Conservation (phyloP, 2,797 vertebrate species). For the Spinibarbus caldwelli region DNA sequence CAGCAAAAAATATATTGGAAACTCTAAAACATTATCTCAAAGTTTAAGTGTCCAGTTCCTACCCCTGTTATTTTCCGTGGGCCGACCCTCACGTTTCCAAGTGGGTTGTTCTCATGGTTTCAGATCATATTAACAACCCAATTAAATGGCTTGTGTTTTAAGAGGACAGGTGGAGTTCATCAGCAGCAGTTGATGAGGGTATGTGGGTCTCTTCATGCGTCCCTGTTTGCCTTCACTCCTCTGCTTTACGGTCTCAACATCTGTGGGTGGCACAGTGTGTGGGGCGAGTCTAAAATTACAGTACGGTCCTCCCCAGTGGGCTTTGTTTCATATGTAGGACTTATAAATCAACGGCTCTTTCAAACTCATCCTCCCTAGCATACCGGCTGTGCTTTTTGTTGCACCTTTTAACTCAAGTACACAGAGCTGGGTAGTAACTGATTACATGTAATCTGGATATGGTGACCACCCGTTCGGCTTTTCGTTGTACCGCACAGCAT, state of each 20-base stretch:
- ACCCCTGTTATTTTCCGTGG: not conserved
- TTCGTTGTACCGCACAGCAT: too few species aligned
- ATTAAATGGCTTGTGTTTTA: slow-evolving; percentile 37
- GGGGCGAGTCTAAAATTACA: not conserved
- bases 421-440: not conserved
- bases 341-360: not conserved
- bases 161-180: slow-evolving; percentile 50
- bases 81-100: slow-evolving; percentile 9
- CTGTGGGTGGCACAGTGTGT: slow-evolving; percentile 23
- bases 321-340: not conserved
- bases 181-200: not conserved
- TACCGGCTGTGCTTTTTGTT: not conserved
- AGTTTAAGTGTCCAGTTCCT: not conserved
- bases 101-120: slow-evolving; percentile 4
- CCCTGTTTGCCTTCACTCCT: not conserved
- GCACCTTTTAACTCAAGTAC: not conserved
- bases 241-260: not conserved
- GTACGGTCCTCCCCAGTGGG: not conserved
- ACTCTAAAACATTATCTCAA: not conserved
- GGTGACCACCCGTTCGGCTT: too few species aligned
- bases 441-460: not conserved
- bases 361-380: not conserved
- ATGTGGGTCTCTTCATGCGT: not conserved
- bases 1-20: not conserved
- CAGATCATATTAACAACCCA: slow-evolving; percentile 24